phyloP scores from a whole-genome alignment of 1,140 invertebrate genomes.

The Brachionus calyciflorus region DNA sequence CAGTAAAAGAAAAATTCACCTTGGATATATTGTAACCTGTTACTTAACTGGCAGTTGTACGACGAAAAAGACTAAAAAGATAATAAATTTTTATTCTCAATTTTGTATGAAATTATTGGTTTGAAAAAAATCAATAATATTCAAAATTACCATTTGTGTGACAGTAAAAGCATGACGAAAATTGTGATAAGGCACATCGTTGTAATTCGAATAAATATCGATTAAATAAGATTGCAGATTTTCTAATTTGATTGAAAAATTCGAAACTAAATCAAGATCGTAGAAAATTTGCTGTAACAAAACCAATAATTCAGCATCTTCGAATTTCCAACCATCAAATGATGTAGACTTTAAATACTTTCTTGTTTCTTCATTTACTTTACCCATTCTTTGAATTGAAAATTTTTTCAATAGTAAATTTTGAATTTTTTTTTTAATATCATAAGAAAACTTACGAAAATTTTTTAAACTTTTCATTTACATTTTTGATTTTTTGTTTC shows the following conservation, averaged over 20 bases:
- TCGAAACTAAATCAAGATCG: slow-evolving; percentile 1
- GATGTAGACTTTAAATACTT: not conserved
- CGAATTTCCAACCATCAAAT: slow-evolving; percentile 45
- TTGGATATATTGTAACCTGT: too few relatives aligned
- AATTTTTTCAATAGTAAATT: too few relatives aligned
- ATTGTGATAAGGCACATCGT: slow-evolving; percentile 84
- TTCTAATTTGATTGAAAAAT: slow-evolving; percentile 31
- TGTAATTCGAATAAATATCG: slow-evolving; percentile 76
- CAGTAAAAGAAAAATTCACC: too few relatives aligned
- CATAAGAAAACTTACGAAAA: not conserved
- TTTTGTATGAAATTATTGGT: too few relatives aligned
- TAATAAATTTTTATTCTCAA: too few relatives aligned
- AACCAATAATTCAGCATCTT: slow-evolving; percentile 8
- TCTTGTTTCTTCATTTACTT: not conserved
- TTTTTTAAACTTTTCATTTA: slow-evolving; percentile 21
- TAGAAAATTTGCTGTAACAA: slow-evolving; percentile 36
- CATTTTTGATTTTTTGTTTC: slow-evolving; percentile 15
- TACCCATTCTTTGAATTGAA: not conserved
- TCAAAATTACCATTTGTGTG: slow-evolving; percentile 84
- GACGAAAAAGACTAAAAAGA: too few relatives aligned
- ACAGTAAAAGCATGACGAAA: slow-evolving; percentile 85
- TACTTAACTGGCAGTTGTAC: too few relatives aligned
- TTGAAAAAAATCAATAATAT: too few relatives aligned
- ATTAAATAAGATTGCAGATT: slow-evolving; percentile 25
- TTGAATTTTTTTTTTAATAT: not conserved